phyloP scores from a whole-genome alignment of 2,113 vertebrate genomes.

The Pontoporia blainvillei region DNA sequence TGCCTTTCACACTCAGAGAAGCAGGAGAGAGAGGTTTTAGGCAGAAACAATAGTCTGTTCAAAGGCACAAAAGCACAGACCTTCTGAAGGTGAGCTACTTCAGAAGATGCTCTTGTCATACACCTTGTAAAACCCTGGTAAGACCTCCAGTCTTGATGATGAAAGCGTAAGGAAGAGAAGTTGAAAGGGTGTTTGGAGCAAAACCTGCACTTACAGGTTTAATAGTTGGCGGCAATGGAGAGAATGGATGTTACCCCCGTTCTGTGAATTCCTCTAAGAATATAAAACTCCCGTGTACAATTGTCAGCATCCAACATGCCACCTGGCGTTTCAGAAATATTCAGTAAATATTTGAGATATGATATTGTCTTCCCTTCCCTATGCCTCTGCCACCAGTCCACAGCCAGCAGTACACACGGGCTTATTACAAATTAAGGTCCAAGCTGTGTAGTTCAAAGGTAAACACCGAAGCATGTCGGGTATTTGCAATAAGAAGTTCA shows the following conservation, averaged over 20 bases:
- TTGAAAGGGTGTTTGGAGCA: not conserved
- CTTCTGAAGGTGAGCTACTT: not conserved
- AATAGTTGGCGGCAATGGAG: not conserved
- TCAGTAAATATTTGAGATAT: not conserved
- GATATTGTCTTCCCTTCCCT: not conserved
- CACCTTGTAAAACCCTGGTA: accelerated
- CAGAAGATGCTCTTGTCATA: not conserved
- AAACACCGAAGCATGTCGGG: slow-evolving; percentile 32
- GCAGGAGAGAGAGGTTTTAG: not conserved
- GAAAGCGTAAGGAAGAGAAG: not conserved
- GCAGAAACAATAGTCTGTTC: not conserved
- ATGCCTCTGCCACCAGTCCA: not conserved
- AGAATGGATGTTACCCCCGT: not conserved
- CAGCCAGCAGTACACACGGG: not conserved
- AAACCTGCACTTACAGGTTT: not conserved
- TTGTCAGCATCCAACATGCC: not conserved
- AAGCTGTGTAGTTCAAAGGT: not conserved
- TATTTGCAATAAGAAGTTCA: slow-evolving; percentile 21
- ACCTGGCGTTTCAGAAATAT: not conserved
- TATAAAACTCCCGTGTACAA: not conserved
- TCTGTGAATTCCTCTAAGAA: not conserved
- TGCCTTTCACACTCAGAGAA: not conserved
- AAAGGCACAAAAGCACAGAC: not conserved
- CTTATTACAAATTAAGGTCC: not conserved
- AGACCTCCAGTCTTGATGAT: not conserved